Evolutionary conservation across 2,113 vertebrate genomes (phyloP), one percentile per base, ranked within the genome.

Genomic region (Thinocorus orbignyianus): DNA sequence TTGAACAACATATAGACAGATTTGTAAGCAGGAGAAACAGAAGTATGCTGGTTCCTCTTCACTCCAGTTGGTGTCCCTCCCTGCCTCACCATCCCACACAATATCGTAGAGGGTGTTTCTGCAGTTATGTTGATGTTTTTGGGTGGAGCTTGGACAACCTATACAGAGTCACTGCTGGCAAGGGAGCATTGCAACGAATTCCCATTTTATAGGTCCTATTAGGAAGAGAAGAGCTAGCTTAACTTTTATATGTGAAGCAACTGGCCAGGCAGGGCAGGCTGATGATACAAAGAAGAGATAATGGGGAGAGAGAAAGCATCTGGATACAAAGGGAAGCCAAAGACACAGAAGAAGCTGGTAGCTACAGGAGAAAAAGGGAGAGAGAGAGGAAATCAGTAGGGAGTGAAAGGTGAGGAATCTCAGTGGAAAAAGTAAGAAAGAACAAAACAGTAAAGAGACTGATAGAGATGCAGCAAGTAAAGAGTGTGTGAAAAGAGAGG

Each of bases 31-130:
- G 61, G n/a, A 60, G 61, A 76, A 85, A 30, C 20, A 79, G 44
- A 41, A 0, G 0, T n/a, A 26, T 6, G 7, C 39, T 31, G 44
- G 13, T 35, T 77, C 22, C n/a, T 86, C n/a, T 57, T 84, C 37
- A n/a, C 7, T 46, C 2, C 7, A 5, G 4, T 33, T 23, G 70
- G 14, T 52, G 28, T 73, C n/a, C 7, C 13, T 79, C 35, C 57
- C 44, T 64, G 35, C 14, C 25, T 18, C 42, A 68, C 13, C 33
- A 22, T 20, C 17, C 20, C 33, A 48, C 3, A 35, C 26, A 76
- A 26, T 24, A 39, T 24, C 25, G 11, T 49, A 48, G 31, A 85
- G 20, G 5, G 16, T 69, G 15, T 84, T 95, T 76, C 73, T 87
- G 73, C 11, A 35, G 26, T n/a, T 42, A 4, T 3, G 3, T 3